Percentiles rank a stretch among this genome's conserved stretches.
phyloP scores from a whole-genome alignment of 2,113 vertebrate species.

The Cryptomyrus ogoouensis region DNA sequence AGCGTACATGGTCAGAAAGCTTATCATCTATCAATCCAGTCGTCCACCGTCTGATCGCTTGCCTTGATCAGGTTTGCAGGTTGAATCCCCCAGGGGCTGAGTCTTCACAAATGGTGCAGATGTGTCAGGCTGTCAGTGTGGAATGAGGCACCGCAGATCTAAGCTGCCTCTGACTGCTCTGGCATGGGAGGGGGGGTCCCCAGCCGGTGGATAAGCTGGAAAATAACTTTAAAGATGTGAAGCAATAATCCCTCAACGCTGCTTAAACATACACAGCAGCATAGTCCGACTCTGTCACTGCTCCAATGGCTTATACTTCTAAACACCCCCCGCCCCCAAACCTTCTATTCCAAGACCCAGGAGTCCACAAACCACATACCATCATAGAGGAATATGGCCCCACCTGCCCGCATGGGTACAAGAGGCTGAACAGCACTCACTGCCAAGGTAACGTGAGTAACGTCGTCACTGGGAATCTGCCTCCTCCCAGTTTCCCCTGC shows the following conservation, averaged over 20 bases:
- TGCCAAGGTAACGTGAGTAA: conserved; percentile 72
- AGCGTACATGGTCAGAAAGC: not conserved
- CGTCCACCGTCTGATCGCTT: not conserved
- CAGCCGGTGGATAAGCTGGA: not conserved
- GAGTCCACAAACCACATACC: conserved; percentile 67
- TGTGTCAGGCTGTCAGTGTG: not conserved
- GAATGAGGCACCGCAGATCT: not conserved
- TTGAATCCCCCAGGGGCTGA: not conserved
- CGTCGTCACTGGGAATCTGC: no score
- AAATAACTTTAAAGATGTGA: not conserved
- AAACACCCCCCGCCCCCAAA: not conserved
- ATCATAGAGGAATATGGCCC: conserved; percentile 73
- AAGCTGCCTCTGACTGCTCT: not conserved
- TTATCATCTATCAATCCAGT: not conserved
- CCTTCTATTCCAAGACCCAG: conserved; percentile 57
- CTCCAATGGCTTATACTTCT: not conserved
- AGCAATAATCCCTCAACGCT: not conserved
- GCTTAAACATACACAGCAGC: not conserved
- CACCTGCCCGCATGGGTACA: conserved; percentile 83
- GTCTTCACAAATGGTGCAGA: not conserved
- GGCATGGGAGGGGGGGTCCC: not conserved
- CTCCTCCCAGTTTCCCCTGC: not conserved
- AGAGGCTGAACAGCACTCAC: conserved; percentile 82
- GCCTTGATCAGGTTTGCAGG: not conserved
- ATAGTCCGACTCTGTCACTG: not conserved